Conservation (phyloP, 2,113 vertebrate species). For the Zosterops pallidus region DNA sequence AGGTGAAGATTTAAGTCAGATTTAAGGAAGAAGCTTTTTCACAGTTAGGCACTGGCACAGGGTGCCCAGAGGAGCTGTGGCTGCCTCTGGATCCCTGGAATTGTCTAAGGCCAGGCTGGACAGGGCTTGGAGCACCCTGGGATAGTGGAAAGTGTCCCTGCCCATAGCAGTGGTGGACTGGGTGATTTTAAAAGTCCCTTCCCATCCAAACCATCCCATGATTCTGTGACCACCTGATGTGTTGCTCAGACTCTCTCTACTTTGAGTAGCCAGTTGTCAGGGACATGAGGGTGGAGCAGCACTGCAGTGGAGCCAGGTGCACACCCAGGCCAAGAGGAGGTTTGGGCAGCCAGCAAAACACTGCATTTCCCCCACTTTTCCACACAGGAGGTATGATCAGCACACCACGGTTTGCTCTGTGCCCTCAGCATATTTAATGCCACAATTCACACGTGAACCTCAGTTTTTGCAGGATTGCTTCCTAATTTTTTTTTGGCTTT, state of each 20-base stretch:
- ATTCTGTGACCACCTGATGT: too few relatives aligned
- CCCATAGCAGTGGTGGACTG: neutral
- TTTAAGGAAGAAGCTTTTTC: neutral
- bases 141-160: neutral
- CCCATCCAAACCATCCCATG: neutral
- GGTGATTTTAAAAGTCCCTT: neutral
- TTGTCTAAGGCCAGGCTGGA: neutral
- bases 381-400: neutral
- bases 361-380: neutral
- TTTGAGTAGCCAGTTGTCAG: neutral
- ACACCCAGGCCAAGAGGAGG: neutral
- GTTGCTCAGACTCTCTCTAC: neutral
- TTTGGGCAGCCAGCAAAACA: neutral
- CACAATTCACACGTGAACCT: neutral
- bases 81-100: neutral
- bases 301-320: neutral
- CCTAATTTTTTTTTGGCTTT: neutral
- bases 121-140: fast-evolving
- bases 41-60: neutral
- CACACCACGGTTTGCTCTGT: neutral
- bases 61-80: neutral
- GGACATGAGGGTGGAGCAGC: neutral
- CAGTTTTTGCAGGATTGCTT: neutral
- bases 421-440: neutral
- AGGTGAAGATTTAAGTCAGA: neutral